Evolutionary conservation across 37 sponge, comb jelly and placozoan species (phyloP), one percentile per base, ranked within the genome.

Genomic region (Geodia barretti): DNA sequence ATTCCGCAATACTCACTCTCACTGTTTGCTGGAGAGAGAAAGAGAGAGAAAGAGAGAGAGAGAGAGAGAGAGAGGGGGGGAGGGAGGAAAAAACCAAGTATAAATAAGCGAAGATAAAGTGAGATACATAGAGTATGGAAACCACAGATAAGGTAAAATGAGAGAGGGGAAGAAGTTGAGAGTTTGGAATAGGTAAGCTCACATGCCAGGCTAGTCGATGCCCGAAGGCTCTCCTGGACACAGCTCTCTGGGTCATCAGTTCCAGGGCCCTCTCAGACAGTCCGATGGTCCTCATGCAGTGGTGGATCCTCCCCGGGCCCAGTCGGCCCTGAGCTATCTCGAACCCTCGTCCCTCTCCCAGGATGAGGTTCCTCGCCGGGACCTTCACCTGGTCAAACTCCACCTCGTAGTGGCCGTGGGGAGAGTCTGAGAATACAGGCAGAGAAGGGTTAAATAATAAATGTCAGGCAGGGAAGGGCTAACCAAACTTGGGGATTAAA

Each of bases 321-420:
- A 97, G 79, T 31, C 97, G 83, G 1, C 95, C 95, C 77, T 97
- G 97, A 9, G 97, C 89, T 61, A 97, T 97, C 82, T 97, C 97
- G 86, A 97, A 97, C 7, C 97, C 97, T 26, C 95, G 70, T 29
- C 97, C 97, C 37, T 94, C 97, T 5, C 97, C 96, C 19, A 90
- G 84, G 20, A 95, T 86, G n/a, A 95, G 59, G 82, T 92, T 96
- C 14, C 34, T 19, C 1, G 66, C 80, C 20, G 95, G 91, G 2
- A 93, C 91, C 29, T 78, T 47, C 39, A 97, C 97, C 80, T 97
- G 81, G 61, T 88, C 71, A 71, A 89, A 97, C 58, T 86, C 63
- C 0, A 97, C 74, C 43, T 97, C 95, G 58, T 88, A 34, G 41
- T 97, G 97, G 68, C 97, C 97, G 39, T 94, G 92, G 30, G 97